These are phyloP conservation scores for Catalaphyllia jardinei DNA, from an alignment of 64 coral and sea anemone species.

Conservation along the genomic window DNA sequence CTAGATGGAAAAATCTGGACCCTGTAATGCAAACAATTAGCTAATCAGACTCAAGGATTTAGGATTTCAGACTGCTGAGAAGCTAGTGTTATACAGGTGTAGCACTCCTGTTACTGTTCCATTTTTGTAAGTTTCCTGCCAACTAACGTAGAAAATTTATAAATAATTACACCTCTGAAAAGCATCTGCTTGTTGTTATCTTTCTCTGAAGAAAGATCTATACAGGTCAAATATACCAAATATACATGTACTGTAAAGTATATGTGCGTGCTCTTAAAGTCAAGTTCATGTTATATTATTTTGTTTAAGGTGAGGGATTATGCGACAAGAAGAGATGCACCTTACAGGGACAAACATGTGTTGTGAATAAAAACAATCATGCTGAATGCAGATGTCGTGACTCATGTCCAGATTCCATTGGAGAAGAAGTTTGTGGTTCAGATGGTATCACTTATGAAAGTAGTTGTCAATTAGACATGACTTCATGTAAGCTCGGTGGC, in stretches of 20 bases:
- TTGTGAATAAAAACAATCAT: constrained; percentile 43
- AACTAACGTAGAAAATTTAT: too few relatives aligned
- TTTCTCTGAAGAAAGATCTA: too few relatives aligned
- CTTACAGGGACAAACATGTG: constrained; percentile 68
- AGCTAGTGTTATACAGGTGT: too few relatives aligned
- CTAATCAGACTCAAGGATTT: too few relatives aligned
- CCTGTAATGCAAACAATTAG: too few relatives aligned
- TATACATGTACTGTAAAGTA: background rate
- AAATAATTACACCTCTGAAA: too few relatives aligned
- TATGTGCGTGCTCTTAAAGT: background rate
- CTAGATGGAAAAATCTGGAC: too few relatives aligned
- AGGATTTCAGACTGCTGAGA: too few relatives aligned
- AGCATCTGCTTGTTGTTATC: too few relatives aligned
- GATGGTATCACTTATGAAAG: constrained; percentile 76
- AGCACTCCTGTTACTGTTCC: too few relatives aligned
- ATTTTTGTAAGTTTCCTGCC: too few relatives aligned
- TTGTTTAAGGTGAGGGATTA: constrained; percentile 11
- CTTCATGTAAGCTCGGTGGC: constrained; percentile 65
- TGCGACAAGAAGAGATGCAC: constrained; percentile 55
- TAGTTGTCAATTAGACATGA: constrained; percentile 77
- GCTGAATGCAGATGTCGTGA: constrained; percentile 58
- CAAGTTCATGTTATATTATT: background rate
- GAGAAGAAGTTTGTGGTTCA: constrained; percentile 61
- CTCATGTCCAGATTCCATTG: constrained; percentile 29
- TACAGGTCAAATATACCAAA: too few relatives aligned